phyloP scores from a whole-genome alignment of 2,888 invertebrate genomes.

The Polydrusus cervinus region DNA sequence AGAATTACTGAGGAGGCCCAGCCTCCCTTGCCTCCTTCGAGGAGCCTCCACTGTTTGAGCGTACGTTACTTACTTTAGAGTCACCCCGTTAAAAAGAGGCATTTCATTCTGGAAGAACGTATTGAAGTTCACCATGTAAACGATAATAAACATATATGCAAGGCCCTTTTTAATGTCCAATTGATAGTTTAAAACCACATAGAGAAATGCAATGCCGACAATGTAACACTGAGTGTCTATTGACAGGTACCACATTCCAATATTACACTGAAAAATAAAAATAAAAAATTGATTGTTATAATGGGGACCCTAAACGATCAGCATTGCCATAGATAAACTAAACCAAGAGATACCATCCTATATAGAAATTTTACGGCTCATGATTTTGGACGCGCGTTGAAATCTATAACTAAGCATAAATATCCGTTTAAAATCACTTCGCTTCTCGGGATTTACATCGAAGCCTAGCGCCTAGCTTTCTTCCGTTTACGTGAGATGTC shows the following conservation, averaged over 20 bases:
- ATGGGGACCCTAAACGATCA: neutral
- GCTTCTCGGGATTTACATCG: no score
- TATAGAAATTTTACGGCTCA: no score
- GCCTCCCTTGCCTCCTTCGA: no score
- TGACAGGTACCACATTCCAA: slow-evolving; percentile 31
- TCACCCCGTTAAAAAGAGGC: neutral
- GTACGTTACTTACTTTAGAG: slow-evolving; percentile 34
- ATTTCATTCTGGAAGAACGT: neutral
- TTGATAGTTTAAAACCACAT: slow-evolving; percentile 15
- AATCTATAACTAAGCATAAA: no score
- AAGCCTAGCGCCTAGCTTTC: no score
- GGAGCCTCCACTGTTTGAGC: no score
- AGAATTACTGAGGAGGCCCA: no score
- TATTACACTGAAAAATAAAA: slow-evolving; percentile 35
- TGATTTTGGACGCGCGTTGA: no score
- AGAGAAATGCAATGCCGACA: slow-evolving; percentile 24
- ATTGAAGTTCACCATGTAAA: neutral
- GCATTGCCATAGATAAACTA: no score
- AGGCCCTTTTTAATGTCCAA: neutral
- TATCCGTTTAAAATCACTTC: no score
- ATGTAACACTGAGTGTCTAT: slow-evolving; percentile 35
- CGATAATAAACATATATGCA: neutral
- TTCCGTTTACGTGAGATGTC: no score
- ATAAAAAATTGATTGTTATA: neutral
- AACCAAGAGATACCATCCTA: no score